Evolutionary conservation across 1,140 invertebrate species (phyloP).

Genomic region (Diorhabda elongata): DNA sequence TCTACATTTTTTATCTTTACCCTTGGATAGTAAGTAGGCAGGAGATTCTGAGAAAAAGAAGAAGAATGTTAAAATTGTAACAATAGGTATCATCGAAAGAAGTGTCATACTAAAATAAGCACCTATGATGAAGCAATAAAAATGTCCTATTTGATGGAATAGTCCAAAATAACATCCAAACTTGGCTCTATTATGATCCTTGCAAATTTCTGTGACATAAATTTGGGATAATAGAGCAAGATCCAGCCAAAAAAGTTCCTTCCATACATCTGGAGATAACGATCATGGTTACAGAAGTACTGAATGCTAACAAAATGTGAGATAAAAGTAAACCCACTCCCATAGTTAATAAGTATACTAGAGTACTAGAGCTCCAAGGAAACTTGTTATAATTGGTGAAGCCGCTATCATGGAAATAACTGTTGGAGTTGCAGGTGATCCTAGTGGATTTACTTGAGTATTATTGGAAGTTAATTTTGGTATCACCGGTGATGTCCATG

Average conservation of each 20-base stretch:
- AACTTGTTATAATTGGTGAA: constrained; percentile 70
- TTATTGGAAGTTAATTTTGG: constrained; percentile 50
- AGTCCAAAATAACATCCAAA: constrained; percentile 62
- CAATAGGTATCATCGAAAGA: constrained; percentile 57
- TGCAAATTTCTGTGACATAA: constrained; percentile 53
- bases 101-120: constrained; percentile 60
- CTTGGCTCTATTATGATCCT: constrained; percentile 38
- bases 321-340: no score
- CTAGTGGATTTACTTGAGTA: constrained; percentile 36
- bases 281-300: constrained; percentile 39
- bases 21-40: constrained; percentile 60
- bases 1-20: constrained; percentile 57
- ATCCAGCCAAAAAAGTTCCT: constrained; percentile 48
- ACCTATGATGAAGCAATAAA: constrained; percentile 55
- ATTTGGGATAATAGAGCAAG: constrained; percentile 49
- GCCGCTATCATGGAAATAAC: constrained; percentile 78
- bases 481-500: constrained; percentile 67
- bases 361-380: constrained; percentile 36
- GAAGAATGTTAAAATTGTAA: constrained; percentile 60
- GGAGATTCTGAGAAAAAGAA: constrained; percentile 78
- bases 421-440: constrained; percentile 44
- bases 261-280: constrained; percentile 46
- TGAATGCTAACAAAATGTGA: constrained; percentile 44
- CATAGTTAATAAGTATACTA: no score
- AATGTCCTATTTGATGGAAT: constrained; percentile 24